Base-by-base conservation (phyloP, 1,140 invertebrate species). In the Philotrypesis tridentata region DNA sequence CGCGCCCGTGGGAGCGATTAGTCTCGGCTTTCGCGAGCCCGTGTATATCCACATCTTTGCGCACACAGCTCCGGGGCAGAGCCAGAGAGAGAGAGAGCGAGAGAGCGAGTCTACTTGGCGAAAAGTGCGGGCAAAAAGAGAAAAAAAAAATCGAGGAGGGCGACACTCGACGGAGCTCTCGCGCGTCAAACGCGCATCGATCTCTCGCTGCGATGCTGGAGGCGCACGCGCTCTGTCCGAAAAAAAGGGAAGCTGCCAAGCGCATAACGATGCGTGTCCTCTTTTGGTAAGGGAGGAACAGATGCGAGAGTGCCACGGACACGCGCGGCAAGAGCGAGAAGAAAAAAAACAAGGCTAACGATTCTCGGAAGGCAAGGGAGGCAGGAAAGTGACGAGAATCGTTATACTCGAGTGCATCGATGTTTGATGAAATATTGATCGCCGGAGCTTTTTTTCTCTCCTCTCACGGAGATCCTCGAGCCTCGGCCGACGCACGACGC, bases 141-240 rank as follows among this genome's bases (percentile, higher is more conserved):
- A 23, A 5, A 48, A n/a, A 1, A 72, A 48, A 17, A 25, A 21
- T 17, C 1, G 48, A 55, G 72, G 73, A 77, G 33, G 75, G 75
- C 75, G 75, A 77, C 75, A 67, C 63, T 77, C 27, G 63, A 67
- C 75, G 63, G 25, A 55, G 55, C 1, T 33, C 79, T 29, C 60
- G 73, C 60, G 73, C 72, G 74, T 82, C 80, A 72, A 82, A 82
- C 63, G 33, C 63, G 33, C 74, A 82, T 82, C 80, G 74, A 82
- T 82, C 80, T 82, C 55, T 14, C 71, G 23, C 25, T 33, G 72
- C 11, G 3, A 17, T 14, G 23, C 6, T 21, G 21, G 27, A 8
- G 11, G 12, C 31, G 55, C 68, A 55, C 72, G 72, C 70, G 80
- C 63, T 60, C 21, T 55, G 25, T 25, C 12, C n/a, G 12, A 63